Base-by-base conservation (phyloP, 2,797 vertebrate species). In the Darevskia nairensis region DNA sequence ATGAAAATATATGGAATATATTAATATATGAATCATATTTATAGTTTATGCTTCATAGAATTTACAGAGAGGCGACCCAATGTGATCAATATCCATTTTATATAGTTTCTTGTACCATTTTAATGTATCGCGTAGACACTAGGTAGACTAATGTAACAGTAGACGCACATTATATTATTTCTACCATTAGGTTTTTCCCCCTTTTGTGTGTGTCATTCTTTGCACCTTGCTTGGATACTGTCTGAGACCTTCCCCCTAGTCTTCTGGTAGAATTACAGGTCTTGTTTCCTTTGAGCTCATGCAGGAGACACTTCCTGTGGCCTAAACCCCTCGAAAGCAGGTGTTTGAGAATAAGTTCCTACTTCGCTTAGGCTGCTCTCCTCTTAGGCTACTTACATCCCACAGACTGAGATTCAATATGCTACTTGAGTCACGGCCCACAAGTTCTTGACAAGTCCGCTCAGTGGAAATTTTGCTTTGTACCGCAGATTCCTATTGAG, bases 11-110 rank as follows among this genome's bases (percentile, higher is more conserved):
- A 1, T 7, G 1, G 88, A 89, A 74, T 87, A 80, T 90, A 90
- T 84, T 75, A 85, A 90, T 88, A 76, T 66, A 74, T 80, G 41
- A 80, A 13, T 80, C 6, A 0, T 79, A 66, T 82, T 84, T 90
- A 68, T 39, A 68, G 87, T 82, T 86, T 82, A 2, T 39, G 25
- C 82, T 84, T 86, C 85, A 27, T 83, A 72, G 61, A 75, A 78
- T 17, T 71, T 71, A 25, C 68, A 50, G 78, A 0, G 19, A 9
- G 71, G 46, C 50, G 35, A 50, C 44, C 19, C 10, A 39, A 46
- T 84, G 32, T 85, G 41, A 76, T 46, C 86, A 84, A 4, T 29
- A 68, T 0, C 44, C 50, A 4, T 69, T 86, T 74, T 61, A 44
- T 32, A 69, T 74, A 84, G 41, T 86, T 76, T 66, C 68, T 64